phyloP scores from a whole-genome alignment of 2,797 vertebrate genomes.

The Pygocentrus nattereri region DNA sequence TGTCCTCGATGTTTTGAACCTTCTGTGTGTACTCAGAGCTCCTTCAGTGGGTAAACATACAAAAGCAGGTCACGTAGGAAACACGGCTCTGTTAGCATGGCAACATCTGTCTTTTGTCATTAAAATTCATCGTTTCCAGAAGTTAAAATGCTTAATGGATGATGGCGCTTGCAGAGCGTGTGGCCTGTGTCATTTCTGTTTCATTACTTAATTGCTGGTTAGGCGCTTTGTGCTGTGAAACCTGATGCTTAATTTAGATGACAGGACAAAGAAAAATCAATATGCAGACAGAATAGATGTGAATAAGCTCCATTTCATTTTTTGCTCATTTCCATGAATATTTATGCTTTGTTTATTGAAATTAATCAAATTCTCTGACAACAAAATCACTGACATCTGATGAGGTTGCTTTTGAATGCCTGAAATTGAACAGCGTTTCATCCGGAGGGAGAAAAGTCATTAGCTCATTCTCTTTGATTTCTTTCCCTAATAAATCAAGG shows the following conservation, averaged over 20 bases:
- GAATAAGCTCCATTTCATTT: not conserved
- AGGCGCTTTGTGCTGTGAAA: slow-evolving; percentile 30
- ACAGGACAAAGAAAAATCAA: not conserved
- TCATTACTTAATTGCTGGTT: slow-evolving; percentile 37
- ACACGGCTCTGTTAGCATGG: slow-evolving; percentile 13
- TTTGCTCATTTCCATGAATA: not conserved
- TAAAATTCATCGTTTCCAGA: slow-evolving; percentile 33
- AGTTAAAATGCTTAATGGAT: slow-evolving; percentile 34
- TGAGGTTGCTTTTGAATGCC: too few species aligned
- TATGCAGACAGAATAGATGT: not conserved
- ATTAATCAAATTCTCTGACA: not conserved
- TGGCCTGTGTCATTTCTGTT: slow-evolving; percentile 26
- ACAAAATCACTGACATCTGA: not conserved
- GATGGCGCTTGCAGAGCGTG: not conserved
- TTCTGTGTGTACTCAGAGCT: not conserved
- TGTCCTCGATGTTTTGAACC: not conserved
- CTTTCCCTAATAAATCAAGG: not conserved
- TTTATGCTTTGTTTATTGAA: not conserved
- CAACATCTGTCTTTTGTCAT: slow-evolving; percentile 39
- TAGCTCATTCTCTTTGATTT: not conserved
- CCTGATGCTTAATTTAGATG: slow-evolving; percentile 33
- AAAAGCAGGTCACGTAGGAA: slow-evolving; percentile 15
- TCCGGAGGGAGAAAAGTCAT: too few species aligned
- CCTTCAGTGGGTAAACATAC: not conserved
- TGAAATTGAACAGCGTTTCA: not conserved